Base-by-base conservation (phyloP, 2,113 vertebrate species). In the Motacilla tschutschensis region DNA sequence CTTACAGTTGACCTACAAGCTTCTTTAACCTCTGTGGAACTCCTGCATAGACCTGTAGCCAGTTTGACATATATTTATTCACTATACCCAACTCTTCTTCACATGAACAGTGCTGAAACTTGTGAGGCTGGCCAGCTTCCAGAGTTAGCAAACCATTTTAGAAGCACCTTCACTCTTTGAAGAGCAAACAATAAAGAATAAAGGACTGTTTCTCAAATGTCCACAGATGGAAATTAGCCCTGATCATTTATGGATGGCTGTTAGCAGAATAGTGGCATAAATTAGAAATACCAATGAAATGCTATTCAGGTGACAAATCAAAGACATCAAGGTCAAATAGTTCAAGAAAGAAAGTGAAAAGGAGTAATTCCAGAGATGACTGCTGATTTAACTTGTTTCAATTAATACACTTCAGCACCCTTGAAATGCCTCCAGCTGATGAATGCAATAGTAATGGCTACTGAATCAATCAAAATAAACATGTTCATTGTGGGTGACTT, bases 201-300 rank as follows among this genome's bases (percentile, higher is more conserved):
- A 89, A 88, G 69, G 62, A 92, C 59, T 88, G 51, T 79, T 54
- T 65, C 47, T 89, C 7, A 90, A 66, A 73, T 88, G 67, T 63
- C 64, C 57, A 86, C 28, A 35, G 60, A 88, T 77, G 28, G 64
- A 92, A 86, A 84, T 90, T 67, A 82, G 57, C 60, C 46, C 53
- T 79, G 81, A 87, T 88, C 75, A 46, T 74, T 94, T 91, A 87
- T 85, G 64, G 72, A 63, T 82, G 33, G 48, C 41, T 85, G 57
- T 82, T 91, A 91, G 41, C 38, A 85, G 64, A 88, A 67, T 40
- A 79, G 65, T 80, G 64, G 46, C 84, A 87, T 86, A 88, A 88
- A 90, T 94, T 76, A 93, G 85, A 94, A 85, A 85, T 82, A 85
- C 57, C 60, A 64, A 43, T 91, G 72, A 71, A 93, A 85, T 90